Base-by-base conservation (phyloP, 2,113 vertebrate species). In the Burhinus bistriatus region DNA sequence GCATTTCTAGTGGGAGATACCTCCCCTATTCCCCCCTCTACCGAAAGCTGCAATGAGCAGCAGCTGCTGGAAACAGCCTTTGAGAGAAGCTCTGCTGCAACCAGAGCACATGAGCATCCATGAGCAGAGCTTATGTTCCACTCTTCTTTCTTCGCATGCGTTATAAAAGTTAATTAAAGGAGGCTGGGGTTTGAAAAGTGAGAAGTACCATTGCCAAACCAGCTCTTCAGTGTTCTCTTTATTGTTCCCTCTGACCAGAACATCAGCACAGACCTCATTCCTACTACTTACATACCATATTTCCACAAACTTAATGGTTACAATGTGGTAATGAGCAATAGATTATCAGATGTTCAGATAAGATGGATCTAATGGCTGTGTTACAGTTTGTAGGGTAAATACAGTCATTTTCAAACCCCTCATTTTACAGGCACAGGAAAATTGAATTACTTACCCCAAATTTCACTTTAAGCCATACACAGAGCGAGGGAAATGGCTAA, bases 111-210 rank as follows among this genome's bases (percentile, higher is more conserved):
- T 0, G 9, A 26, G 44, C 71, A 58, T 54, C 88, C 57, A 3
- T 8, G 30, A 84, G 62, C n/a, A 51, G 90, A 82, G 69, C 81
- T 91, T 68, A 0, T 44, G 51, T 57, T 82, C 95, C 61, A 29
- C 57, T 52, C 42, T 69, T 66, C 68, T 87, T 66, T 93, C 90
- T 81, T 77, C 12, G 10, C 59, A 2, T 65, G 32, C 71, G 75
- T 81, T 21, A 23, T 49, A 29, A 12, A 64, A 94, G 55, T 97
- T 84, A 81, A 95, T 92, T 70, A 90, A 64, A 90, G 69, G 83
- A 94, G 89, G 52, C 47, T 95, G 90, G 45, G 59, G 68, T 75
- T 47, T 78, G 89, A 30, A 57, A 93, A 96, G 89, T 87, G 94
- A 95, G 80, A 95, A 87, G 76, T 6, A 9, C 58, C 45, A 1